phyloP scores from a whole-genome alignment of 2,113 vertebrate genomes.

The Callospermophilus lateralis region DNA sequence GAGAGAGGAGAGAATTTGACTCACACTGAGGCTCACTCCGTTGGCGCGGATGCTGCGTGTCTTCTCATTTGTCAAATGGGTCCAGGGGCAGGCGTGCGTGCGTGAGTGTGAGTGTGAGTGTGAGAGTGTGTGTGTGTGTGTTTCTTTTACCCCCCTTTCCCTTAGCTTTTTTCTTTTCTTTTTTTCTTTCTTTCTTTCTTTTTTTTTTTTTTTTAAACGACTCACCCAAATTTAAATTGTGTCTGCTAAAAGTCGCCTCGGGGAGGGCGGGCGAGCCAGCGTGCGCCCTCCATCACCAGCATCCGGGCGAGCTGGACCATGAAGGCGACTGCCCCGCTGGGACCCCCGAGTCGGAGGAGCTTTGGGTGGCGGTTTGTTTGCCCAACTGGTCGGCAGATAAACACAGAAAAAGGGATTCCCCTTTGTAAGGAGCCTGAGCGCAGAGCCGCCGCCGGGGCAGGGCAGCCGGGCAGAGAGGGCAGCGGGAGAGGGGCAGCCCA shows the following conservation, averaged over 20 bases:
- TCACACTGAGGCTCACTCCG: constrained; percentile 86
- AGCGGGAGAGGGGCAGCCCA: not conserved
- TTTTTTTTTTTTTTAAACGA: constrained; percentile 49
- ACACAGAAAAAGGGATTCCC: constrained; percentile 79
- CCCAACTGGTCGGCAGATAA: constrained; percentile 73
- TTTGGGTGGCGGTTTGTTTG: constrained; percentile 56
- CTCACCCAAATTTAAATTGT: constrained; percentile 92
- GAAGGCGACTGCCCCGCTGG: constrained; percentile 87
- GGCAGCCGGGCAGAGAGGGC: not conserved
- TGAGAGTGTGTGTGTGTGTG: too few relatives aligned
- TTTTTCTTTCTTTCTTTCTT: not conserved
- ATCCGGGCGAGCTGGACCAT: constrained; percentile 86
- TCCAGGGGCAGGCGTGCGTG: constrained; percentile 84
- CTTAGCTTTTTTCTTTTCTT: constrained; percentile 59
- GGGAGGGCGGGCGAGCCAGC: constrained; percentile 83
- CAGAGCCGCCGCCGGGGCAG: constrained; percentile 26
- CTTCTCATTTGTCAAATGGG: constrained; percentile 92
- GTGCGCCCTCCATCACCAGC: constrained; percentile 84
- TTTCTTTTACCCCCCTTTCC: not conserved
- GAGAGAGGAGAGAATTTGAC: constrained; percentile 81
- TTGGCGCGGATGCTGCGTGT: constrained; percentile 86
- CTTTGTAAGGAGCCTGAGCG: constrained; percentile 55
- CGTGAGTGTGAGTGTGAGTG: too few relatives aligned
- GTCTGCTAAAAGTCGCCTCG: constrained; percentile 89
- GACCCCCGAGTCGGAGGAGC: constrained; percentile 82